Evolutionary conservation across 1,140 invertebrate genomes (phyloP).

Genomic region (Platyscapa corneri): DNA sequence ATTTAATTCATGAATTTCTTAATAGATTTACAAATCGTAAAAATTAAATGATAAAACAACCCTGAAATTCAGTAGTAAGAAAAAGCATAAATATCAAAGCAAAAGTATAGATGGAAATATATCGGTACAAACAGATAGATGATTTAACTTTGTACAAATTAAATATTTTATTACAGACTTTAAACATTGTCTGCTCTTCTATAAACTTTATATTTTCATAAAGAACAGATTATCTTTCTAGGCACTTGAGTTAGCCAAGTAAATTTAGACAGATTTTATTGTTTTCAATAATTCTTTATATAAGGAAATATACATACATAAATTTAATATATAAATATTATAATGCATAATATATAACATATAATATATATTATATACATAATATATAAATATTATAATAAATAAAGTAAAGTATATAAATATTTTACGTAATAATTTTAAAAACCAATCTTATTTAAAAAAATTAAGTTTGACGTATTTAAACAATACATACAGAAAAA

Average conservation of each 20-base stretch:
- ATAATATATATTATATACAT: no score
- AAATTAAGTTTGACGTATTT: no score
- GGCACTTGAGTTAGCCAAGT: slow-evolving; percentile 15
- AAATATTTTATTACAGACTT: slow-evolving; percentile 29
- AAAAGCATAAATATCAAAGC: slow-evolving; percentile 34
- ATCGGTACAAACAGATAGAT: slow-evolving; percentile 25
- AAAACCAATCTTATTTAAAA: no score
- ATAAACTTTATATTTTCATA: slow-evolving; percentile 41
- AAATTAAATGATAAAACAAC: background rate
- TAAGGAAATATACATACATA: background rate
- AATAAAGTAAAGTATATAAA: background rate
- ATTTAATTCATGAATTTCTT: background rate
- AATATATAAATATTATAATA: no score
- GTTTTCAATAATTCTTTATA: background rate
- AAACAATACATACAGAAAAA: no score
- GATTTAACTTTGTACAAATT: slow-evolving; percentile 20
- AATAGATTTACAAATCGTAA: background rate
- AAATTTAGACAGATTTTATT: background rate
- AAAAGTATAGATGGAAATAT: slow-evolving; percentile 27
- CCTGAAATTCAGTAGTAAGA: background rate
- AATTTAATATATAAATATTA: background rate
- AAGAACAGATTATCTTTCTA: slow-evolving; percentile 16
- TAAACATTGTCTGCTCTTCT: slow-evolving; percentile 28
- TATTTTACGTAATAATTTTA: background rate
- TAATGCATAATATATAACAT: no score